Conservation (phyloP, 2,113 vertebrate genomes). For the Cygnus atratus region DNA sequence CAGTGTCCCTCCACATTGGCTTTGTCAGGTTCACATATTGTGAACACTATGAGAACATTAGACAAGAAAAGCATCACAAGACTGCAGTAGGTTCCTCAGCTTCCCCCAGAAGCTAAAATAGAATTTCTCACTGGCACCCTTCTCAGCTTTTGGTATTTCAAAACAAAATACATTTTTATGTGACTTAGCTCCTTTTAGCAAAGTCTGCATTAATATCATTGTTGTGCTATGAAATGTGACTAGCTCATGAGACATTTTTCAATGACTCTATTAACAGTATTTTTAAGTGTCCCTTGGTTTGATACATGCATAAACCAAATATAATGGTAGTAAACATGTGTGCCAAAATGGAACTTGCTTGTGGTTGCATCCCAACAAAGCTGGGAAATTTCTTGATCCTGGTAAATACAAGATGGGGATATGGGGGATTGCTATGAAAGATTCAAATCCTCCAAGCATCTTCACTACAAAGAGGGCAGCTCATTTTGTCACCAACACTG, state of each 20-base stretch:
- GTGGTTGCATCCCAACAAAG: neutral
- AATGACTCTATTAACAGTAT: neutral
- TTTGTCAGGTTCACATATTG: neutral
- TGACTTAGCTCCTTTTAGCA: neutral
- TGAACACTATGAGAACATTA: neutral
- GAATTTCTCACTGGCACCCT: neutral
- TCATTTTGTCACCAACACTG: neutral
- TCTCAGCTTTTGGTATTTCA: neutral
- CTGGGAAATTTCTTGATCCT: neutral
- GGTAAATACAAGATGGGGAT: neutral
- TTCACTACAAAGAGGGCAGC: neutral
- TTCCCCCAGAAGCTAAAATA: neutral
- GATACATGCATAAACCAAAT: neutral
- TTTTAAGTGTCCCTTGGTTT: neutral
- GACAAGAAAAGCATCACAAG: neutral
- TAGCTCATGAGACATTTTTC: too few relatives aligned
- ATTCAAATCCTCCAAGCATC: neutral
- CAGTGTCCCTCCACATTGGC: neutral
- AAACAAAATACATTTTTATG: neutral
- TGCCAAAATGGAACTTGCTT: neutral
- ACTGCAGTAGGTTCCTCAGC: neutral
- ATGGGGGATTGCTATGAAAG: neutral
- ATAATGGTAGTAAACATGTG: neutral
- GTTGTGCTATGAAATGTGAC: neutral
- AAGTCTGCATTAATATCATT: neutral